Base-by-base conservation (phyloP, 2,888 invertebrate genomes). In the Drosophila antonietae region DNA sequence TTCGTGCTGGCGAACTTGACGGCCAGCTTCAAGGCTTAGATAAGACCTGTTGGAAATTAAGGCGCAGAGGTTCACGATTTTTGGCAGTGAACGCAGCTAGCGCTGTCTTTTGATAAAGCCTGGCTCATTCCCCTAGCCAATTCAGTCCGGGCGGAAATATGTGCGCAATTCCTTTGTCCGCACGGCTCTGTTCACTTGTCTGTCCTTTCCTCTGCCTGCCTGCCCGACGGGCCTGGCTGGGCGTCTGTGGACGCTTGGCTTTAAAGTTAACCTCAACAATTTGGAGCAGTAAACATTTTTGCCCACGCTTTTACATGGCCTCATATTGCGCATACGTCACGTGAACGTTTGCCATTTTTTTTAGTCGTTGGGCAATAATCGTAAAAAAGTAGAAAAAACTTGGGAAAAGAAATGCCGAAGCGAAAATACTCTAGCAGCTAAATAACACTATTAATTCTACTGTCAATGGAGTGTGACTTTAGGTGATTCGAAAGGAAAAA, bases 211-310 rank as follows among this genome's bases (percentile, higher is more conserved):
- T 43, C 55, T 57, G 66, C 51, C 37, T 51, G 60, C 14, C 46
- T 33, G 31, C n/a, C 31, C 18, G 7, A 7, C 51, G 3, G 12
- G 18, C 12, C 18, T 20, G 20, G 35, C 52, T 7, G 20, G 4
- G 9, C 15, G 9, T 23, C 37, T 53, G n/a, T 10, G 35, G 6
- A 37, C 57, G 41, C 41, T 69, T 53, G 57, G 52, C 49, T 57
- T 84, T 72, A 73, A 74, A 71, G 69, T 67, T 68, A 79, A 87
- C 89, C 82, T 87, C 70, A 84, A 67, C 74, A 70, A 68, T 83
- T 84, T 73, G 68, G 72, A 60, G 66, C 68, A 55, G 56, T 58
- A 68, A 81, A 57, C 69, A 73, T 75, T 72, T 69, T 64, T 62
- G 39, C 28, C 51, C 66, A 46, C 65, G 64, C 46, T 44, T 43